These are phyloP conservation scores for Maniola jurtina DNA, from an alignment of 1,140 invertebrate species.

Conservation along the genomic window DNA sequence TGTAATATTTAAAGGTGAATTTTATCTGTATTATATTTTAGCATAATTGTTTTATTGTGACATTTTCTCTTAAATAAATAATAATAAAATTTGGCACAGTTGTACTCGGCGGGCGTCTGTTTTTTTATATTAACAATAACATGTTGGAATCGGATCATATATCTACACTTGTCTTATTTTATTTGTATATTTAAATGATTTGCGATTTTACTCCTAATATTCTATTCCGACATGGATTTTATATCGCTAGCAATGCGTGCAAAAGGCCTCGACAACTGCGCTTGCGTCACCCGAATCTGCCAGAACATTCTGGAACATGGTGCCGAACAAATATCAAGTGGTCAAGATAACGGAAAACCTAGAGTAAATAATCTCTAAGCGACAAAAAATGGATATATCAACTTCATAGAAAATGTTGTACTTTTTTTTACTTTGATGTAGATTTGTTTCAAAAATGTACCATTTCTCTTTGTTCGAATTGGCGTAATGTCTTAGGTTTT, in stretches of 20 bases:
- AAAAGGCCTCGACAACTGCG: constrained; percentile 53
- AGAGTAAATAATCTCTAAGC: constrained; percentile 6
- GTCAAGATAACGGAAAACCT: constrained; percentile 14
- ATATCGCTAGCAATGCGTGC: constrained; percentile 72
- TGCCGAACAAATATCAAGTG: constrained; percentile 5
- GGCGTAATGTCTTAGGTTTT: constrained; percentile 23
- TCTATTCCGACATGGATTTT: constrained; percentile 53
- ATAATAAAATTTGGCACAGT: constrained; percentile 35
- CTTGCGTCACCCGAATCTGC: constrained; percentile 62
- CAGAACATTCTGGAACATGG: constrained; percentile 43
- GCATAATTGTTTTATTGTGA: background rate
- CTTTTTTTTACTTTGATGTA: constrained; percentile 26
- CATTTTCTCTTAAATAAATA: constrained; percentile 13
- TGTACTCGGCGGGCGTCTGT: constrained; percentile 64
- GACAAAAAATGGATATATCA: background rate
- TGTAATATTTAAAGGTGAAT: background rate
- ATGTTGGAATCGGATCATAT: constrained; percentile 52
- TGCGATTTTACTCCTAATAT: background rate
- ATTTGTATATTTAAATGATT: background rate
- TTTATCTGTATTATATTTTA: no score
- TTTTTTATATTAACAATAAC: constrained; percentile 50
- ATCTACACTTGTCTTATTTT: background rate
- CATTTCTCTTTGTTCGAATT: constrained; percentile 19
- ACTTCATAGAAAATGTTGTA: constrained; percentile 15
- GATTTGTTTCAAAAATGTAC: constrained; percentile 24